phyloP scores from a whole-genome alignment of 2,113 vertebrate species.

The Pygoscelis adeliae region DNA sequence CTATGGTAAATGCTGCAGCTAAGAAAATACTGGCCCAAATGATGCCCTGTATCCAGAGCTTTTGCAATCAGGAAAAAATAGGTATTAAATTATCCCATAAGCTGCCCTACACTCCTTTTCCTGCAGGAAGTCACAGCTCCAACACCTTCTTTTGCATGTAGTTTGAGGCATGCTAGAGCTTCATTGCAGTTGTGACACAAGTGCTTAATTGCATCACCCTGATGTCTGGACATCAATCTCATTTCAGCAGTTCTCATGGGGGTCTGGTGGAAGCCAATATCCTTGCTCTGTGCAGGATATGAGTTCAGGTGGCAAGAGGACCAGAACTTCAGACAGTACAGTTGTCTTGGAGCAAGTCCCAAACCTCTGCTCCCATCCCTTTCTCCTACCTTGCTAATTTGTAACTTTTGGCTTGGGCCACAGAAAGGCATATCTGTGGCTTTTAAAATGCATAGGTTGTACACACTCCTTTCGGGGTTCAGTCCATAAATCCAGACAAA shows the following conservation, averaged over 20 bases:
- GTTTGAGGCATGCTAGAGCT: not conserved
- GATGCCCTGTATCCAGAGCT: not conserved
- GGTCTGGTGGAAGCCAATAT: not conserved
- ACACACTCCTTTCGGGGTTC: not conserved
- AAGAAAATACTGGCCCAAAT: not conserved
- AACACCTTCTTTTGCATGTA: not conserved
- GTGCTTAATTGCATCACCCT: not conserved
- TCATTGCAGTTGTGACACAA: not conserved
- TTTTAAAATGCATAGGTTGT: not conserved
- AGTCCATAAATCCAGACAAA: not conserved
- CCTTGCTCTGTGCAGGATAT: not conserved
- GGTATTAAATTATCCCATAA: not conserved
- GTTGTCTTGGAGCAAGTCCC: not conserved
- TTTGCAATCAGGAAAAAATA: not conserved
- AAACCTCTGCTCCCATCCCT: not conserved
- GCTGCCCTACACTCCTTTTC: not conserved
- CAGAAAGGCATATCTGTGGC: not conserved
- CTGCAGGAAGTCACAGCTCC: not conserved
- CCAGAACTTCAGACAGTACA: not conserved
- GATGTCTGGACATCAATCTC: not conserved
- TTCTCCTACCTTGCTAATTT: not conserved
- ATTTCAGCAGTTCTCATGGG: not conserved
- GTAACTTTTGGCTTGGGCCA: not conserved
- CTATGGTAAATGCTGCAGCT: not conserved
- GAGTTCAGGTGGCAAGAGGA: not conserved